Conservation (phyloP, 2,888 invertebrate genomes). For the Pilophorus perplexus region DNA sequence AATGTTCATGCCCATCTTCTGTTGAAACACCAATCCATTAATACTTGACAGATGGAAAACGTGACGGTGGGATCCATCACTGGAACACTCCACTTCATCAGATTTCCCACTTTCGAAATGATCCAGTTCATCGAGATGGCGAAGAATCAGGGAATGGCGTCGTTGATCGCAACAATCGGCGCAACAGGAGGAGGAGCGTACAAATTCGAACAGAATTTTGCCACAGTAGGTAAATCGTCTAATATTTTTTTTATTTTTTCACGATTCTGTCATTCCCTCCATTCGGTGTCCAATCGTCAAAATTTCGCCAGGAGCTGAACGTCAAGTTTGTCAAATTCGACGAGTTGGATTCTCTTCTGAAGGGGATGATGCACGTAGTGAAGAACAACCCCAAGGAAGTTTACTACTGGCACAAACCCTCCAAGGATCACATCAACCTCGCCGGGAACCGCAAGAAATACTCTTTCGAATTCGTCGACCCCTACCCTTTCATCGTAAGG, state of each 20-base stretch:
- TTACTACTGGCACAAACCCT: constrained; percentile 88
- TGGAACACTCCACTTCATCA: constrained; percentile 93
- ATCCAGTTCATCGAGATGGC: constrained; percentile 88
- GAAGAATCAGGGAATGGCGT: constrained; percentile 92
- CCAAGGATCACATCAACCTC: constrained; percentile 58
- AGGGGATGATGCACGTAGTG: constrained; percentile 91
- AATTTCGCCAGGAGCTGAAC: constrained; percentile 93
- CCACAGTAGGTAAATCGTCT: constrained; percentile 60
- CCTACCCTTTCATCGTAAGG: constrained; percentile 65
- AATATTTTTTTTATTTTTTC: no score
- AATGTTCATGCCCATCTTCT: no score
- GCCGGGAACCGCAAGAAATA: constrained; percentile 60
- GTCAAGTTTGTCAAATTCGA: constrained; percentile 92
- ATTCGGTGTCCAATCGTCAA: no score
- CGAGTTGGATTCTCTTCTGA: constrained; percentile 92
- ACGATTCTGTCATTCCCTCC: no score
- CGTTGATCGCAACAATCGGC: constrained; percentile 90
- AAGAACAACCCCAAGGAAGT: constrained; percentile 85
- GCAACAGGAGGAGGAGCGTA: constrained; percentile 98
- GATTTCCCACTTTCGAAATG: constrained; percentile 96
- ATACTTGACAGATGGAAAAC: constrained; percentile 89
- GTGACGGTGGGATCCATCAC: constrained; percentile 76
- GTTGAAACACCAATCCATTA: no score
- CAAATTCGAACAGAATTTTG: constrained; percentile 92
- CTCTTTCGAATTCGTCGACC: constrained; percentile 59